Percentiles rank a stretch among this genome's conserved stretches.
Conservation (phyloP, 2,113 vertebrate species). For the Suncus etruscus region DNA sequence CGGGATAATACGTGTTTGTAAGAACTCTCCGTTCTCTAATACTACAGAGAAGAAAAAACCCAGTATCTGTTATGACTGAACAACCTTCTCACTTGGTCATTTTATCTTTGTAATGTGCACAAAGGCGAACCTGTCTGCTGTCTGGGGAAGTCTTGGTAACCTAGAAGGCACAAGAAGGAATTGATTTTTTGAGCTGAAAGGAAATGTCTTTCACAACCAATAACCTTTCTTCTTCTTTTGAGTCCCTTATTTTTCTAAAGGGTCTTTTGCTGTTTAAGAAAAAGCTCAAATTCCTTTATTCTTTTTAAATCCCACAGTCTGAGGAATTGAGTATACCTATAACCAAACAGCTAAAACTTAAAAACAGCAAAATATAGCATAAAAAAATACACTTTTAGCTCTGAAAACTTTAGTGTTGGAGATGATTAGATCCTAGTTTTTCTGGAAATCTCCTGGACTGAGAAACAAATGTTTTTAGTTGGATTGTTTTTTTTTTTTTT, state of each 20-base stretch:
- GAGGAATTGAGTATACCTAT: neutral
- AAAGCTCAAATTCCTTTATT: conserved; percentile 42
- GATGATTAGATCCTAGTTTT: conserved; percentile 45
- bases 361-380: conserved; percentile 45
- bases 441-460: conserved; percentile 21
- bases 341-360: neutral
- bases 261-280: conserved; percentile 51
- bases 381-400: neutral
- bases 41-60: neutral
- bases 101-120: neutral
- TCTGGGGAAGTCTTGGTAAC: neutral
- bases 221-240: conserved; percentile 39
- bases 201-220: conserved; percentile 40
- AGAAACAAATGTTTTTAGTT: neutral
- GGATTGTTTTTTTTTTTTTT: too few species aligned
- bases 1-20: neutral
- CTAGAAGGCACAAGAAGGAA: conserved; percentile 29
- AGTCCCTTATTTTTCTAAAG: conserved; percentile 63
- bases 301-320: conserved; percentile 30
- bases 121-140: neutral
- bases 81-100: neutral
- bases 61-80: neutral
- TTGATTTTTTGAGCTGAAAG: conserved; percentile 51
- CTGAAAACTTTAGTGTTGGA: conserved; percentile 46
- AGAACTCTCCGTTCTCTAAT: conserved; percentile 55